Evolutionary conservation across 2,797 vertebrate genomes (phyloP).

Genomic region (Enteromius afrohamiltoni): DNA sequence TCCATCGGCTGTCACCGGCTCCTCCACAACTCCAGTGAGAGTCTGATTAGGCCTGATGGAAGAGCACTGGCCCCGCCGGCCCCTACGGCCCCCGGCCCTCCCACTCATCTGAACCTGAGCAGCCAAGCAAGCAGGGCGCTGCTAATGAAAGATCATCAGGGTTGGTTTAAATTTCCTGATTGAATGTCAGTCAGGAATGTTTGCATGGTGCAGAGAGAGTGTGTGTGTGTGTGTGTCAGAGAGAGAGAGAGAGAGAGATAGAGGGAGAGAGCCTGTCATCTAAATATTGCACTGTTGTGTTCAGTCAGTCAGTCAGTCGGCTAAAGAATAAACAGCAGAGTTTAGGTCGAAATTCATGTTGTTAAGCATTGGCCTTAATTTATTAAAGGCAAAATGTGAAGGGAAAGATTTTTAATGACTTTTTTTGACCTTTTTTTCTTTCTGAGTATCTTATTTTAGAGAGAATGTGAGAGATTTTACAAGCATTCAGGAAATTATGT

Average conservation of each 20-base stretch:
- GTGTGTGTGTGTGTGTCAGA: slow-evolving; percentile 41
- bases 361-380: not conserved
- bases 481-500: not conserved
- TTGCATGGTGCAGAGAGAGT: slow-evolving; percentile 69
- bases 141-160: slow-evolving; percentile 82
- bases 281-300: slow-evolving; percentile 50
- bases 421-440: slow-evolving; percentile 3
- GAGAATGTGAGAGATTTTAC: slow-evolving; percentile 2
- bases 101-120: slow-evolving; percentile 75
- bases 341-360: not conserved
- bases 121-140: slow-evolving; percentile 78
- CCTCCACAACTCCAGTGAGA: slow-evolving; percentile 71
- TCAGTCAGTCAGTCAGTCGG: slow-evolving; percentile 36
- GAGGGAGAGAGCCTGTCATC: slow-evolving; percentile 65
- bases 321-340: slow-evolving; percentile 45
- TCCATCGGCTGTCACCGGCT: not conserved
- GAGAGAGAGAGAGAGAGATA: slow-evolving; percentile 61
- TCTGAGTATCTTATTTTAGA: not conserved
- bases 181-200: slow-evolving; percentile 85
- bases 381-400: not conserved
- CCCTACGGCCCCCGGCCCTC: slow-evolving; percentile 67
- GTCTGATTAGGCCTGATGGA: slow-evolving; percentile 40
- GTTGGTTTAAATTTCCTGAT: slow-evolving; percentile 83
- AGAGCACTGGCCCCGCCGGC: slow-evolving; percentile 65
- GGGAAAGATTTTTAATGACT: not conserved